phyloP scores from a whole-genome alignment of 1,140 invertebrate species.

The Trichomalopsis sarcophagae region DNA sequence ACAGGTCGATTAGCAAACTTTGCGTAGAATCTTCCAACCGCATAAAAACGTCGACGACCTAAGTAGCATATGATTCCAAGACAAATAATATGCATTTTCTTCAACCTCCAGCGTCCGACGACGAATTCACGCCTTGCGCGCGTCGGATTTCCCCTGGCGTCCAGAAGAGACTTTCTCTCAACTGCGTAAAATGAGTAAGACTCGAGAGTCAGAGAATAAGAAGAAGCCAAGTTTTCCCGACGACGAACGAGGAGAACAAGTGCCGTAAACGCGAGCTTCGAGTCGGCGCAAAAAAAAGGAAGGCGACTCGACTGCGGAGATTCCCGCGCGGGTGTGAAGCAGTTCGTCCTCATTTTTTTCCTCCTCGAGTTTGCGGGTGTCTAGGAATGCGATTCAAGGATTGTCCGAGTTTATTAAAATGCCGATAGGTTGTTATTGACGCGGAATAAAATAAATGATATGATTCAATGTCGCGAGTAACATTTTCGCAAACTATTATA shows the following conservation, averaged over 20 bases:
- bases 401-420: not conserved
- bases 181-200: not conserved
- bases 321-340: not conserved
- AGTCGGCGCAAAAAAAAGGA: not conserved
- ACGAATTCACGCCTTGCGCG: not conserved
- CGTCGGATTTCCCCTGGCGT: not conserved
- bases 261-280: not conserved
- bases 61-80: not conserved
- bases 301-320: not conserved
- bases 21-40: too few species aligned
- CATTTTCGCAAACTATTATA: too few species aligned
- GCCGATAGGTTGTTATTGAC: too few species aligned
- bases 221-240: not conserved
- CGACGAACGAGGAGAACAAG: conserved; percentile 3
- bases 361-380: not conserved
- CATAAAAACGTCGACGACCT: too few species aligned
- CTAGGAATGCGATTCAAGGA: not conserved
- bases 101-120: not conserved
- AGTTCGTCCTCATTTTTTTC: not conserved
- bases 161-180: not conserved
- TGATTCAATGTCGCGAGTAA: too few species aligned
- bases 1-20: too few species aligned
- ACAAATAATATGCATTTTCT: not conserved
- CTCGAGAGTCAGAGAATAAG: not conserved
- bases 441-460: too few species aligned